These are phyloP conservation scores for Drosophila navojoa DNA, from an alignment of 1,140 invertebrate genomes.

Conservation along the genomic window DNA sequence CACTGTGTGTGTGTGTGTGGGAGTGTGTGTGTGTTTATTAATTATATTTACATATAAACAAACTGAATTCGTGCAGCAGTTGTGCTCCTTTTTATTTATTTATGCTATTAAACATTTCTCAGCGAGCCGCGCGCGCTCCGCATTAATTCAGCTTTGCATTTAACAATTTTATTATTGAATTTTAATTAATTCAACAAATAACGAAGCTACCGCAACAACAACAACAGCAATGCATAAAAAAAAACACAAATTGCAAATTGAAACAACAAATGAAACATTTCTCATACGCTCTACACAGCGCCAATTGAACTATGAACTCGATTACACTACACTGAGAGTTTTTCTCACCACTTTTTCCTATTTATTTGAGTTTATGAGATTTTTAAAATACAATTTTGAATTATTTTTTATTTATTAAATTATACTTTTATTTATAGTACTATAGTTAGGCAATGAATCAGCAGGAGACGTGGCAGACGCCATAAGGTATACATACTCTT, in stretches of 20 bases:
- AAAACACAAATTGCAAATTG: too few species aligned
- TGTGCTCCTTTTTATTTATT: constrained; percentile 67
- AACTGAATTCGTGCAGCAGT: constrained; percentile 65
- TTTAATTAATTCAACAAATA: constrained; percentile 80
- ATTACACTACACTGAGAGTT: neutral
- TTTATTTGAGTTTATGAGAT: too few species aligned
- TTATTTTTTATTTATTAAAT: neutral
- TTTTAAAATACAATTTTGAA: too few species aligned
- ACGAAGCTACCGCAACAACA: constrained; percentile 29
- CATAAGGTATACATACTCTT: too few species aligned
- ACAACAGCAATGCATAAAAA: constrained; percentile 1
- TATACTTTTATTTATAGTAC: too few species aligned
- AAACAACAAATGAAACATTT: constrained; percentile 37
- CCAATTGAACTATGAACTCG: constrained; percentile 5
- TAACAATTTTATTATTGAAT: constrained; percentile 76
- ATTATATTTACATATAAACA: constrained; percentile 66
- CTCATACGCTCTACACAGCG: neutral
- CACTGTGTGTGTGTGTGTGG: too few species aligned
- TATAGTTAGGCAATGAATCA: too few species aligned
- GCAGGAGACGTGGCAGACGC: too few species aligned
- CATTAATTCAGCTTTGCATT: constrained; percentile 65
- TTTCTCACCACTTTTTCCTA: too few species aligned
- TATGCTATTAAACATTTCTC: constrained; percentile 68
- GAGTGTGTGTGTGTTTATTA: constrained; percentile 44
- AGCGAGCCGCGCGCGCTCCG: neutral